phyloP scores from a whole-genome alignment of 2,888 invertebrate genomes.

The Didymodactylos carnosus region DNA sequence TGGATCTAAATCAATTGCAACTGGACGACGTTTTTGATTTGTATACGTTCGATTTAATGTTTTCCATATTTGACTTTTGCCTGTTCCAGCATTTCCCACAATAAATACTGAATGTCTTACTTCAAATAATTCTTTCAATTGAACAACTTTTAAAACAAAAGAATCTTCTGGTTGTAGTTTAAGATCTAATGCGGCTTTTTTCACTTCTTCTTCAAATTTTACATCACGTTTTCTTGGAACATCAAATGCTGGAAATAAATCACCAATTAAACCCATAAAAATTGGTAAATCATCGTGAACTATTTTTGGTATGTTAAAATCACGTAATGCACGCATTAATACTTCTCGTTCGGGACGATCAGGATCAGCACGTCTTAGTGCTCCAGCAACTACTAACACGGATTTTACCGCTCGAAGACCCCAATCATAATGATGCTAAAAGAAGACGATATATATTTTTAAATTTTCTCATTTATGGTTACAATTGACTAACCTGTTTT shows the following conservation, averaged over 20 bases:
- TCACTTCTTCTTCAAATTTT: constrained; percentile 77
- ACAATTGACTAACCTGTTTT: constrained; percentile 38
- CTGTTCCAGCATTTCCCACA: constrained; percentile 56
- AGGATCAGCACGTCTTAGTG: constrained; percentile 75
- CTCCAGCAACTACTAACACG: constrained; percentile 80
- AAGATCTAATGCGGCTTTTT: constrained; percentile 72
- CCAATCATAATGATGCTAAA: constrained; percentile 81
- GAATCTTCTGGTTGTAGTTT: constrained; percentile 71
- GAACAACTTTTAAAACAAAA: constrained; percentile 51
- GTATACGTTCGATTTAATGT: constrained; percentile 70
- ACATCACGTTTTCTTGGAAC: constrained; percentile 75
- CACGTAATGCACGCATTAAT: constrained; percentile 76
- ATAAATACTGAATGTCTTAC: constrained; percentile 90
- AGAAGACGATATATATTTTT: not conserved
- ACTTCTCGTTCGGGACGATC: constrained; percentile 83
- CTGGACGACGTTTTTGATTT: constrained; percentile 61
- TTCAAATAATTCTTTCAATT: constrained; percentile 75
- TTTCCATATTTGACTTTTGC: constrained; percentile 85
- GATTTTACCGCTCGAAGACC: constrained; percentile 85
- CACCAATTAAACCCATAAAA: constrained; percentile 87
- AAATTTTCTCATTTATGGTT: not conserved
- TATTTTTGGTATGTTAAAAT: constrained; percentile 87
- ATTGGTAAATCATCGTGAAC: constrained; percentile 81
- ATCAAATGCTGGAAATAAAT: constrained; percentile 79
- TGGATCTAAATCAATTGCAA: constrained; percentile 76